Conservation (phyloP, 2,113 vertebrate genomes). For the Tauraco erythrolophus region DNA sequence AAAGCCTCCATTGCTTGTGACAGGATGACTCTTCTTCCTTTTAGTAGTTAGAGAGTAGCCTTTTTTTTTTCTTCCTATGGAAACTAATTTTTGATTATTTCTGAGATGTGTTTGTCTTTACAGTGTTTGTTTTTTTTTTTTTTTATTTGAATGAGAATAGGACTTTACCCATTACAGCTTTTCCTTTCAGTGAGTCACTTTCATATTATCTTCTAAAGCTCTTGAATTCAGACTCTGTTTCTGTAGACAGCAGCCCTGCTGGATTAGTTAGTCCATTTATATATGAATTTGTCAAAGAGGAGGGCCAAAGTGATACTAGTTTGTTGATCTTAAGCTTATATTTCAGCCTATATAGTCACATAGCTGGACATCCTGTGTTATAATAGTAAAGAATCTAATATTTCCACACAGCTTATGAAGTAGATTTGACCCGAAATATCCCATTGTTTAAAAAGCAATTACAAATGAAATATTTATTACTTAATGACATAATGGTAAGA, state of each 20-base stretch:
- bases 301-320: neutral
- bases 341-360: neutral
- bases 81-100: neutral
- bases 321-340: neutral
- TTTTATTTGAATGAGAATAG: neutral
- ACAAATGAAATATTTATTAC: neutral
- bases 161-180: neutral
- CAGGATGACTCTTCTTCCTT: neutral
- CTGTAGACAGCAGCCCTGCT: neutral
- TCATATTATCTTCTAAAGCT: neutral
- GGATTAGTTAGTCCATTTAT: neutral
- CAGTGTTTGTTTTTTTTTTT: neutral
- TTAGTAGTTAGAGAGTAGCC: neutral
- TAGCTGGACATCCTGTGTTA: neutral
- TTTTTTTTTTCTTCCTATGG: accelerated
- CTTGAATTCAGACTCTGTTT: neutral
- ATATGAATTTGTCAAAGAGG: neutral
- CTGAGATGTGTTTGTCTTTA: neutral
- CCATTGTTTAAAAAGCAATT: neutral
- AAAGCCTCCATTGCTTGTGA: neutral
- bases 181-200: neutral
- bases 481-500: neutral
- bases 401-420: neutral
- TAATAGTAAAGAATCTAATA: neutral
- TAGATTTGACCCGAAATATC: neutral